phyloP scores from a whole-genome alignment of 1,140 invertebrate genomes.

The Nasonia giraulti region DNA sequence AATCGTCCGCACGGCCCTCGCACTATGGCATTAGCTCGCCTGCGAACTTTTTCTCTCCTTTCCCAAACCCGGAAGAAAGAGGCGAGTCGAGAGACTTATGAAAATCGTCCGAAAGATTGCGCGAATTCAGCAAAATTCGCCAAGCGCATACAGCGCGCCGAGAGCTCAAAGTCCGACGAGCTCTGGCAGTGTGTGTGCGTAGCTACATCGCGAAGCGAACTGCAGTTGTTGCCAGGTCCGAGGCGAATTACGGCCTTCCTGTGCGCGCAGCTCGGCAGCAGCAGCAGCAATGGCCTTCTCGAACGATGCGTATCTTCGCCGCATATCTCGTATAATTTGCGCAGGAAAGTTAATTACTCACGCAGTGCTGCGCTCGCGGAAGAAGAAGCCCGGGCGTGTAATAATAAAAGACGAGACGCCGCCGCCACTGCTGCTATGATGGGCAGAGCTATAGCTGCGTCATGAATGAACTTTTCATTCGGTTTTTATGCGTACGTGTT shows the following conservation, averaged over 20 bases:
- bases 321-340: conserved; percentile 57
- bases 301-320: conserved; percentile 53
- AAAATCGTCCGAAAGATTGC: conserved; percentile 58
- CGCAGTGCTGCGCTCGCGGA: conserved; percentile 50
- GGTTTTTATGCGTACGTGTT: not conserved
- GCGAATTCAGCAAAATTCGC: conserved; percentile 16
- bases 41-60: conserved; percentile 2
- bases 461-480: conserved; percentile 21
- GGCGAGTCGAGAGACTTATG: conserved; percentile 61
- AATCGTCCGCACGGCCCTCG: too few species aligned
- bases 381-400: conserved; percentile 20
- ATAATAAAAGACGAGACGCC: conserved; percentile 29
- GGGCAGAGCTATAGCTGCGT: not conserved
- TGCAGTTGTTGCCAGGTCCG: conserved; percentile 52
- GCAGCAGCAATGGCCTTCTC: conserved; percentile 26
- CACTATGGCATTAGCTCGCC: too few species aligned
- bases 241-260: conserved; percentile 56
- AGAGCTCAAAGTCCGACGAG: not conserved
- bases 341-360: conserved; percentile 58
- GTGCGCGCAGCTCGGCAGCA: conserved; percentile 19
- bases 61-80: not conserved
- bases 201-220: not conserved
- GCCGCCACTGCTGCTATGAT: not conserved
- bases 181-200: too few species aligned
- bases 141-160: not conserved